Percentiles rank a stretch among this genome's conserved stretches.
phyloP scores from a whole-genome alignment of 2,797 vertebrate species.

The Eulemur albifrons region DNA sequence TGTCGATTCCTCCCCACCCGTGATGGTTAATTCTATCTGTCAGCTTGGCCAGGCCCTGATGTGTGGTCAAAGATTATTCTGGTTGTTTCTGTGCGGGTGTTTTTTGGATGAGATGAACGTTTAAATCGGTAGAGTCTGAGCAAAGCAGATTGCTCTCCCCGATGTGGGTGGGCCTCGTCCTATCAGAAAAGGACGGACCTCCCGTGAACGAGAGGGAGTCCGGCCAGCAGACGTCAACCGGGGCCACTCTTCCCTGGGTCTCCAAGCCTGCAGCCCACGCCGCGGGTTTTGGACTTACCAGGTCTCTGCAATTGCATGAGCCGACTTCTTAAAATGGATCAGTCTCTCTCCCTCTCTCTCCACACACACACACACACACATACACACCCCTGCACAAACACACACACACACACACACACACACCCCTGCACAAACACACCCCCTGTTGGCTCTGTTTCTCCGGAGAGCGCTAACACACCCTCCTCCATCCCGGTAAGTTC shows the following conservation, averaged over 20 bases:
- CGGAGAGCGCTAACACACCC: background rate
- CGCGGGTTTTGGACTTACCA: background rate
- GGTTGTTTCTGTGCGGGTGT: background rate
- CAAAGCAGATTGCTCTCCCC: background rate
- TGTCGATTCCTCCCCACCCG: background rate
- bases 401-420: background rate
- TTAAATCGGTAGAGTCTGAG: background rate
- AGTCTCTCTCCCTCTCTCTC: background rate
- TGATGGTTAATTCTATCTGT: background rate
- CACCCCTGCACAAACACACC: too few relatives aligned
- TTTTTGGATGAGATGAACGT: background rate
- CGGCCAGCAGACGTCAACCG: background rate
- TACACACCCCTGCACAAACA: background rate
- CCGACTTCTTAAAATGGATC: background rate
- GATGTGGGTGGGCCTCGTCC: background rate
- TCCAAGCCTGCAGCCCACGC: background rate
- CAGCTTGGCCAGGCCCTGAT: background rate
- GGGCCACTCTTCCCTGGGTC: background rate
- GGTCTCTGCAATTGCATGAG: background rate
- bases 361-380: too few relatives aligned
- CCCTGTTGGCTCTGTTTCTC: background rate
- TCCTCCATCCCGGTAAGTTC: background rate
- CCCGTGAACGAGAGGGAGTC: background rate
- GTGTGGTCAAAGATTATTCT: background rate
- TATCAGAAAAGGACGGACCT: background rate